Evolutionary conservation across 2,113 vertebrate genomes (phyloP).

Genomic region (Dromas ardeola): DNA sequence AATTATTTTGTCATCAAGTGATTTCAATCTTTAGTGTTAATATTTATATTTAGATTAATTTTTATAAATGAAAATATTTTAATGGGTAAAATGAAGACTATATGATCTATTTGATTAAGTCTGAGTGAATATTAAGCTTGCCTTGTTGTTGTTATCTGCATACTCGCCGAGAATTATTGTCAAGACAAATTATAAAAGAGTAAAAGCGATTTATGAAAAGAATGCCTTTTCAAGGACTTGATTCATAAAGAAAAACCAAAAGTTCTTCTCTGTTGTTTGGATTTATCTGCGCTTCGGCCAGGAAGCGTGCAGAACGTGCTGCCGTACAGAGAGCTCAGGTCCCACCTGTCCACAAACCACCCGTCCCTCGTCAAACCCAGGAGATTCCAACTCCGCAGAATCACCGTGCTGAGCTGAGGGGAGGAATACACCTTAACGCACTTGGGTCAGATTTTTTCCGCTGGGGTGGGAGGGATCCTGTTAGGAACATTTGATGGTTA

Average conservation of each 20-base stretch:
- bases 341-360: neutral
- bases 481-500: neutral
- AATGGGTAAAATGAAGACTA: constrained; percentile 71
- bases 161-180: constrained; percentile 69
- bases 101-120: constrained; percentile 63
- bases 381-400: too few species aligned
- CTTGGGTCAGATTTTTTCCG: fast-evolving
- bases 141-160: constrained; percentile 72
- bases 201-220: constrained; percentile 74
- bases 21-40: constrained; percentile 82
- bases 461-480: neutral
- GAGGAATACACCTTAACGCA: fast-evolving
- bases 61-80: constrained; percentile 85
- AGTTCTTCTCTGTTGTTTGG: constrained; percentile 16
- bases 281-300: neutral
- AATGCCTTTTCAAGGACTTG: constrained; percentile 39
- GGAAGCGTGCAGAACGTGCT: fast-evolving
- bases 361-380: fast-evolving
- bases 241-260: constrained; percentile 54
- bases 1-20: constrained; percentile 83
- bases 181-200: constrained; percentile 65
- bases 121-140: constrained; percentile 71
- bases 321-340: fast-evolving
- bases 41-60: constrained; percentile 84
- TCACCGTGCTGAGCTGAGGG: fast-evolving